Evolutionary conservation across 2,113 vertebrate genomes (phyloP), one percentile per base, ranked within the genome.

Genomic region (Boulengerochromis microlepis): DNA sequence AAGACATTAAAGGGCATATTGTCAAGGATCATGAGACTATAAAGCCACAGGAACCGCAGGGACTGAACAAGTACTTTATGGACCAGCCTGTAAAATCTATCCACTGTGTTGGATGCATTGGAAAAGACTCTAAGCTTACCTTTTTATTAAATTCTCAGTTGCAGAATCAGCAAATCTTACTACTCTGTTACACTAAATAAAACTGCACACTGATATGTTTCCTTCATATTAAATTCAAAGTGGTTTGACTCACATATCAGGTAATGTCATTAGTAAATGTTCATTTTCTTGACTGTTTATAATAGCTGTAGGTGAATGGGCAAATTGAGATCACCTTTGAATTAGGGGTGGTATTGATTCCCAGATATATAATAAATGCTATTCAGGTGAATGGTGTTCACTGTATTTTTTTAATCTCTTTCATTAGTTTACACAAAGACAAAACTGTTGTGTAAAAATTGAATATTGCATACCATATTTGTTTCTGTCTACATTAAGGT

Each of bases 1-100:
- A 92, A 90, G 11, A 84, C 83, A 90, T 91, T 91, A 91, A 84
- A 10, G 12, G 42, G 35, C 71, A 56, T 40, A 10, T 50, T 22
- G 45, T 89, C 84, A 33, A 40, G 66, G 22, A 85, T 82, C 22
- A 22, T 59, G 52, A 76, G 35, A 83, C 38, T 45, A 85, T 71
- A 81, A 86, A 78, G 45, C 74, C 26, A 33, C 45, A 78, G 74
- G 26, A 78, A 78, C 74, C 10, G 1, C 45, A 13, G 2, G 74
- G 74, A 52, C 45, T 52, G 74, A 78, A 78, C 18, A 31, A 84
- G 42, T 82, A 74, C 85, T 88, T 91, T 56, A 88, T 88, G 35
- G 24, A 78, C 19, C 19, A 16, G 59, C 38, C 54, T 87, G 22
- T 85, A 54, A 89, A 87, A 85, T 56, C n/a, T 66, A 38, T 76